A percentile compares a stretch with the other conserved stretches of the same genome.
These are phyloP conservation scores for Recurvirostra avosetta DNA, from an alignment of 2,113 vertebrate genomes.

Conservation along the genomic window DNA sequence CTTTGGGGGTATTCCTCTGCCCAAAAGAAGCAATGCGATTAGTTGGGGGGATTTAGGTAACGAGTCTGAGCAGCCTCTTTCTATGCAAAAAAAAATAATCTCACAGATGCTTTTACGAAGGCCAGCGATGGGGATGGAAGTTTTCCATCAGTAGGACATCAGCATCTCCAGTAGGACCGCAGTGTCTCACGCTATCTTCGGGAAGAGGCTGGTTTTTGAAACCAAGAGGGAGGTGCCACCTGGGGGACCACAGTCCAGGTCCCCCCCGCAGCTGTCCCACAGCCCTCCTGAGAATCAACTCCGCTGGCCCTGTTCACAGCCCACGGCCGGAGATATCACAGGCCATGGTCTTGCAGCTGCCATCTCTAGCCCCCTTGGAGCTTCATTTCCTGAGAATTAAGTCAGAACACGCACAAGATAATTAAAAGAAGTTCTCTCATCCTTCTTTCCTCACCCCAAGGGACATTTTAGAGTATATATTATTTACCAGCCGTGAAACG, in stretches of 20 bases:
- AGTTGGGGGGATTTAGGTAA: not conserved
- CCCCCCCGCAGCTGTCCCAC: fast-evolving
- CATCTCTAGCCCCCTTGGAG: not conserved
- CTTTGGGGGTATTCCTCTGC: not conserved
- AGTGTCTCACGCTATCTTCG: too few relatives aligned
- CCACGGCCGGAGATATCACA: not conserved
- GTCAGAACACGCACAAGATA: not conserved
- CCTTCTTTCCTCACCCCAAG: not conserved
- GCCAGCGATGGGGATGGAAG: not conserved
- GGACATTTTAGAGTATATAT: not conserved
- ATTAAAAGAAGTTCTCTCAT: not conserved
- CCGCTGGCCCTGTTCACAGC: too few relatives aligned
- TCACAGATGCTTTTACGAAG: not conserved
- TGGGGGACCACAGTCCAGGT: not conserved
- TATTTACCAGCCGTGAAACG: not conserved
- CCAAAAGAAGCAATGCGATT: not conserved
- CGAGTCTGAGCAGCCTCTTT: not conserved
- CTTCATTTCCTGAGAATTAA: not conserved
- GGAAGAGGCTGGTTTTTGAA: not conserved
- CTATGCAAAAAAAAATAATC: not conserved
- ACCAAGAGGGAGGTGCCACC: not conserved
- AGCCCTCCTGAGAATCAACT: not conserved
- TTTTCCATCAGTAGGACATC: not conserved
- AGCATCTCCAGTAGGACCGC: not conserved
- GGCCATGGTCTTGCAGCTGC: not conserved